These are phyloP conservation scores for Cichlasoma orientale DNA, from an alignment of 2,797 vertebrate genomes.

Conservation along the genomic window DNA sequence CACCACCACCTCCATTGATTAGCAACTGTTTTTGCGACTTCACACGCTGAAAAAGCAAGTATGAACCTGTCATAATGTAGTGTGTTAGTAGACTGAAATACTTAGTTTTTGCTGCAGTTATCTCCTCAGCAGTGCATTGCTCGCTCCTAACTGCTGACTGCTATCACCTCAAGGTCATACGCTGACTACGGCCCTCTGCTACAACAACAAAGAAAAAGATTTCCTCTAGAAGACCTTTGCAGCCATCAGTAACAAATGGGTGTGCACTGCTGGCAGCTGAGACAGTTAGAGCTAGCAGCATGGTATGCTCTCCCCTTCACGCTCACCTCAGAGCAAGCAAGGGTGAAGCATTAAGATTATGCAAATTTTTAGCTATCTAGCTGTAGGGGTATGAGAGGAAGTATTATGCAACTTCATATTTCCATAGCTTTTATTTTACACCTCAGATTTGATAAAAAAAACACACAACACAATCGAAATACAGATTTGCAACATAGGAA, in stretches of 20 bases:
- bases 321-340: neutral
- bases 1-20: too few species aligned
- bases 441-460: neutral
- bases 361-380: too few species aligned
- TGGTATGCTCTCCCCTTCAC: neutral
- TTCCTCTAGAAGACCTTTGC: fast-evolving
- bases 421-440: neutral
- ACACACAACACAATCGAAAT: neutral
- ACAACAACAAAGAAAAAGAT: neutral
- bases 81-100: neutral
- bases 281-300: neutral
- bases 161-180: neutral
- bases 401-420: neutral
- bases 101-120: too few species aligned
- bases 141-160: neutral
- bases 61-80: neutral
- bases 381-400: neutral
- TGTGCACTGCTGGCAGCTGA: neutral
- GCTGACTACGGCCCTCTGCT: neutral
- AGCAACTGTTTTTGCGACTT: neutral
- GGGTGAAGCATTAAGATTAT: too few species aligned
- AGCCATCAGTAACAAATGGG: neutral
- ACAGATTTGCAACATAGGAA: neutral
- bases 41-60: neutral
- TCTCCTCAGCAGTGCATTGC: neutral